Evolutionary conservation across 2,797 vertebrate species (phyloP).

Genomic region (Cuniculus paca): DNA sequence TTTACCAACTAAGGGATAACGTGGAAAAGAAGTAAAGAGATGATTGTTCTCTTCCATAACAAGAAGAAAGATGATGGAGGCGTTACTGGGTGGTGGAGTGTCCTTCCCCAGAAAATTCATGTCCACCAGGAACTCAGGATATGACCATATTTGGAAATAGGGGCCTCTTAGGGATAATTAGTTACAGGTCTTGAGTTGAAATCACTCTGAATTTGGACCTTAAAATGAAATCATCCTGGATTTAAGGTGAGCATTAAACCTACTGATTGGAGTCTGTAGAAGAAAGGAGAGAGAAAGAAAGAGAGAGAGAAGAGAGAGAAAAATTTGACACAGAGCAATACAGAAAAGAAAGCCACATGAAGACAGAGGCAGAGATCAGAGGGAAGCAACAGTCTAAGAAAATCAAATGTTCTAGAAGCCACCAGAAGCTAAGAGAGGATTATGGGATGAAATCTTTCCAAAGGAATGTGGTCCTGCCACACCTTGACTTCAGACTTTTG

Average conservation of each 20-base stretch:
- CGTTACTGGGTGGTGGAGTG: too few relatives aligned
- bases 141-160: neutral
- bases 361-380: neutral
- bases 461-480: accelerated
- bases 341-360: neutral
- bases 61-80: neutral
- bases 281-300: neutral
- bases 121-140: neutral
- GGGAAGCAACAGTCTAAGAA: neutral
- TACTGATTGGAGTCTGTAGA: neutral
- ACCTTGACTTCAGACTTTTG: neutral
- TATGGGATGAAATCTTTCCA: too few relatives aligned
- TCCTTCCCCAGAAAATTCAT: neutral
- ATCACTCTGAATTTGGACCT: neutral
- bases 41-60: neutral
- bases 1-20: neutral
- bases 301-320: neutral
- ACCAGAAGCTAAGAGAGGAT: neutral
- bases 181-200: neutral
- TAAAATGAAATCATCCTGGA: neutral
- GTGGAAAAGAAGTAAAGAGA: neutral
- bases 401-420: accelerated
- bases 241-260: neutral
- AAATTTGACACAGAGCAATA: neutral
- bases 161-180: neutral